Conservation (phyloP, 1,140 invertebrate genomes). For the Drosophila nigrodunni region DNA sequence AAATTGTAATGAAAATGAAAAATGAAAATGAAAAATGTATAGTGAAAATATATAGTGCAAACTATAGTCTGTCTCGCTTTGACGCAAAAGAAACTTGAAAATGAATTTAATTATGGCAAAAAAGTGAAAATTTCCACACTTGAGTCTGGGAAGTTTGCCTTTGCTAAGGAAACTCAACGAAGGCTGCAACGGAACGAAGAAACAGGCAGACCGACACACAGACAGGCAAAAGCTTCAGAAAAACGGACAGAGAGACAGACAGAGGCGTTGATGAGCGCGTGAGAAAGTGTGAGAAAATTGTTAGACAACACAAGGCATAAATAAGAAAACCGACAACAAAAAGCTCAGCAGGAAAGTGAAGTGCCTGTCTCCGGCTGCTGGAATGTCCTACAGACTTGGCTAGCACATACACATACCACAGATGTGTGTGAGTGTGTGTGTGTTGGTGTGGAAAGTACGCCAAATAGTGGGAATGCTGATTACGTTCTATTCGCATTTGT, state of each 20-base stretch:
- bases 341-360: conserved; percentile 49
- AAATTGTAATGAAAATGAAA: conserved; percentile 79
- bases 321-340: conserved; percentile 54
- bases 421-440: conserved; percentile 20
- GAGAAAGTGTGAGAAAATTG: conserved; percentile 73
- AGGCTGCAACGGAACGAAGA: not conserved
- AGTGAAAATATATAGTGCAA: conserved; percentile 62
- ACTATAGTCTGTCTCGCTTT: conserved; percentile 41
- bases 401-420: too few species aligned
- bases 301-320: conserved; percentile 77
- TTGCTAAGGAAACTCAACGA: conserved; percentile 20
- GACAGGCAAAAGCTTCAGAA: not conserved
- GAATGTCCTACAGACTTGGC: conserved; percentile 1
- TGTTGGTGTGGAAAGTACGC: conserved; percentile 31
- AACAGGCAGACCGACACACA: conserved; percentile 3
- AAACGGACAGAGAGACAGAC: not conserved
- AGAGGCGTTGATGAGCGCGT: conserved; percentile 68
- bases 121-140: conserved; percentile 84
- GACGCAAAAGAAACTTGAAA: conserved; percentile 71
- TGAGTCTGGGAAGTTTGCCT: conserved; percentile 73
- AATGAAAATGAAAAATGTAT: conserved; percentile 71
- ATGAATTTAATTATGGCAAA: conserved; percentile 82
- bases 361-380: conserved; percentile 33
- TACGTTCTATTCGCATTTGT: conserved; percentile 30
- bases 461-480: conserved; percentile 22